Percentiles rank a stretch among this genome's conserved stretches.
Evolutionary conservation across 1,140 invertebrate species (phyloP).

Genomic region (Neodiprion lecontei): DNA sequence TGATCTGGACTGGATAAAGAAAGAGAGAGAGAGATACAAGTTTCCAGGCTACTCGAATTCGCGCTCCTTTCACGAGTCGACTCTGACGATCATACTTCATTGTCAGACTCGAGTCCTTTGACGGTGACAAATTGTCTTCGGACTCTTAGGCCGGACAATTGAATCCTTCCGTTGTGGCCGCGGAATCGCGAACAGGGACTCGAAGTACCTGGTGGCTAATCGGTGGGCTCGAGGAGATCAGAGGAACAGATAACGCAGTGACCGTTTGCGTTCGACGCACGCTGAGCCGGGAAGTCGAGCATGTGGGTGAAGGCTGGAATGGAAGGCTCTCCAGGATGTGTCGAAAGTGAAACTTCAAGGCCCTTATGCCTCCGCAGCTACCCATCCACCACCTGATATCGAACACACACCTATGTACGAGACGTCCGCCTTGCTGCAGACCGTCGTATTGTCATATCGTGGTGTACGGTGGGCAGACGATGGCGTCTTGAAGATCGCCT

Average conservation of each 20-base stretch:
- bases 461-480: no score
- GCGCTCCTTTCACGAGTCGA: no score
- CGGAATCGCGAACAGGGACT: no score
- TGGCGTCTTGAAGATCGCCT: no score
- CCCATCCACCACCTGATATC: constrained; percentile 33
- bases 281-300: constrained; percentile 43
- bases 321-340: constrained; percentile 54
- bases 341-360: constrained; percentile 59
- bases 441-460: not conserved
- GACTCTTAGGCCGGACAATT: no score
- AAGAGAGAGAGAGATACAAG: no score
- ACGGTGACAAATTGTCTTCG: no score
- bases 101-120: no score
- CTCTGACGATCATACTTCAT: no score
- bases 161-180: no score
- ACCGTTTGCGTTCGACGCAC: not conserved
- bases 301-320: constrained; percentile 58
- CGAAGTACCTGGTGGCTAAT: not conserved
- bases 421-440: constrained; percentile 27
- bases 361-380: constrained; percentile 28
- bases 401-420: constrained; percentile 39
- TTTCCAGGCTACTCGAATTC: no score
- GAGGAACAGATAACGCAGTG: not conserved
- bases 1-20: no score
- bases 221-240: not conserved